Conservation (phyloP, 2,797 vertebrate species). For the Melopsittacus undulatus region DNA sequence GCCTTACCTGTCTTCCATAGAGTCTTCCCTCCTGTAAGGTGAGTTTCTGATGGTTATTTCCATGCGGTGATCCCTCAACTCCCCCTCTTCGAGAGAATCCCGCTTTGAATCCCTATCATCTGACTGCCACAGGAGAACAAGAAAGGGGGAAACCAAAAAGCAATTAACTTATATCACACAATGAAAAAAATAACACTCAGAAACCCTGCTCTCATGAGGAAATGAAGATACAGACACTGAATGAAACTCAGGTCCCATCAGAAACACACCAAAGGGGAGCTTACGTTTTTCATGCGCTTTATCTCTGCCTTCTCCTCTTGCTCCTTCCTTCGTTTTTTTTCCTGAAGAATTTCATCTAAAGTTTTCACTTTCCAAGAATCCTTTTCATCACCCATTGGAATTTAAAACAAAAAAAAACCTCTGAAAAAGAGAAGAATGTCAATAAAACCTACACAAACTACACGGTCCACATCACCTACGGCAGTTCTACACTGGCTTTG, state of each 20-base stretch:
- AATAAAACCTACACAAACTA: neutral
- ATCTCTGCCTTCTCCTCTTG: conserved; percentile 92
- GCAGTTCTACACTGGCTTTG: rapidly evolving
- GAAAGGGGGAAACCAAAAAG: neutral
- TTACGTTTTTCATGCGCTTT: conserved; percentile 92
- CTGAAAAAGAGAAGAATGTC: neutral
- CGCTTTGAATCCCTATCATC: conserved; percentile 97
- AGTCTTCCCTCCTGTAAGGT: conserved; percentile 92
- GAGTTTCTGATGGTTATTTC: conserved; percentile 99
- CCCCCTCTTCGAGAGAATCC: conserved; percentile 98
- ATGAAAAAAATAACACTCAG: neutral
- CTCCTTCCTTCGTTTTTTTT: conserved; percentile 96
- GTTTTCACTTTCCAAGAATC: conserved; percentile 99
- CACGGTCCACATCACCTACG: rapidly evolving
- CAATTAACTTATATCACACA: neutral
- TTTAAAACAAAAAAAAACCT: conserved; percentile 67
- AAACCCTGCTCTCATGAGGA: neutral
- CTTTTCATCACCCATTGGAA: conserved; percentile 99
- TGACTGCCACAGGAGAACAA: conserved; percentile 74
- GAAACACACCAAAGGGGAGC: conserved; percentile 10
- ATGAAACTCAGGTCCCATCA: neutral
- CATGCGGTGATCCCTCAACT: conserved; percentile 97
- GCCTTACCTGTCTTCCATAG: conserved; percentile 91
- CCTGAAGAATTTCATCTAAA: conserved; percentile 97
- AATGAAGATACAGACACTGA: neutral